A percentile compares a stretch with the other conserved stretches of the same genome.
Evolutionary conservation across 2,888 invertebrate species (phyloP).

Genomic region (Apamea crenata): DNA sequence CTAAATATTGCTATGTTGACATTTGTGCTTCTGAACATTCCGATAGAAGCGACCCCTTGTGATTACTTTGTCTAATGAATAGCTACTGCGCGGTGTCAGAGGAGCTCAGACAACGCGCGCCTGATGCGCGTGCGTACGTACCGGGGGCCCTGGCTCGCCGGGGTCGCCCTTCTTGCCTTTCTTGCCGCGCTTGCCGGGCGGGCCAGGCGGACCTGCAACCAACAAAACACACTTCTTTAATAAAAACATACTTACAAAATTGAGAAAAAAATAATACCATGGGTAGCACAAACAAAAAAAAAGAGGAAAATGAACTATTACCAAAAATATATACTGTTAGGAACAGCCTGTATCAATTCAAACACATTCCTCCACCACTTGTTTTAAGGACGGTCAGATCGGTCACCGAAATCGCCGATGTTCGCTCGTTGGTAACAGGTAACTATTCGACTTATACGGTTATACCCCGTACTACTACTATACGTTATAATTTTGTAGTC

Average conservation of each 20-base stretch:
- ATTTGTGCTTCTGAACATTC: not conserved
- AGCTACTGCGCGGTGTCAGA: not conserved
- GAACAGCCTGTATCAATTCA: not conserved
- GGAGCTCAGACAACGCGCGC: not conserved
- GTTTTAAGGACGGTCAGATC: not conserved
- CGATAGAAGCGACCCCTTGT: not conserved
- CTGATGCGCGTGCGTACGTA: conserved; percentile 88
- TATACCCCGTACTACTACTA: no score
- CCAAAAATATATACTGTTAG: not conserved
- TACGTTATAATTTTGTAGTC: not conserved
- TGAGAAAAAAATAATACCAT: not conserved
- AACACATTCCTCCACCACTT: not conserved
- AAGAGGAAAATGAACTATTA: not conserved
- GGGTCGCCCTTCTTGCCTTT: conserved; percentile 97
- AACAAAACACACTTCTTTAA: conserved; percentile 2
- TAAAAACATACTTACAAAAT: not conserved
- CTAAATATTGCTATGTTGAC: not conserved
- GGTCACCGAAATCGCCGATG: not conserved
- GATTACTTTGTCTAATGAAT: not conserved
- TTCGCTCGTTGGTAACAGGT: not conserved
- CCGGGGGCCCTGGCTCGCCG: conserved; percentile 95
- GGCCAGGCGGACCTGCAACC: conserved; percentile 95
- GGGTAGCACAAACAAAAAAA: not conserved
- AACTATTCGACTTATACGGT: not conserved
- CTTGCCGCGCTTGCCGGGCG: conserved; percentile 96